Evolutionary conservation across 2,797 vertebrate species (phyloP).

Genomic region (Catharus ustulatus): DNA sequence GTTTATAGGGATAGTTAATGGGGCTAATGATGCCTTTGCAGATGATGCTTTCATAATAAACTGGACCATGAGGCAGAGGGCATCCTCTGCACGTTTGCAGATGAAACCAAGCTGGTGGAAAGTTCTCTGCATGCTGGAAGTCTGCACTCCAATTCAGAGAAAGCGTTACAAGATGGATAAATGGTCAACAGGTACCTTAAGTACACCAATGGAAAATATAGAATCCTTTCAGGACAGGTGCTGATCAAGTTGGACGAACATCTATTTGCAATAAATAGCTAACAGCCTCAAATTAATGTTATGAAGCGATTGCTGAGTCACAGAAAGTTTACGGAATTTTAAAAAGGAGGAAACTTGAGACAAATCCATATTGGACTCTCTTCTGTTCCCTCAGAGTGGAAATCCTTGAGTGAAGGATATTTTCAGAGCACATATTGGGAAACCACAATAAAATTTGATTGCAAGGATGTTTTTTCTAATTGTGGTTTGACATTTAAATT

Average conservation of each 20-base stretch:
- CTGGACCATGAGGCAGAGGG: neutral
- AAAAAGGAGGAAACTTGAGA: neutral
- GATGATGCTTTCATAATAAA: neutral
- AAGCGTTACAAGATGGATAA: neutral
- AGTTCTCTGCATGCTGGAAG: neutral
- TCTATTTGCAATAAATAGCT: neutral
- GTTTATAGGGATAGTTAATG: neutral
- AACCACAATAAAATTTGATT: constrained; percentile 39
- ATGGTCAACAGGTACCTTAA: neutral
- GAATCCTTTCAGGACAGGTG: neutral
- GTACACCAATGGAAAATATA: neutral
- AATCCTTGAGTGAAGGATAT: neutral
- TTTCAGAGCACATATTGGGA: neutral
- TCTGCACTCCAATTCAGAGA: neutral
- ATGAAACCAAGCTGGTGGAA: neutral
- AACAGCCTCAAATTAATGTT: neutral
- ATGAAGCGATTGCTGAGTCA: neutral
- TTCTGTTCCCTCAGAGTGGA: neutral
- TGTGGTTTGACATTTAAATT: constrained; percentile 66
- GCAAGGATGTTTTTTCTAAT: constrained; percentile 29
- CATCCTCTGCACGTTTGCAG: neutral
- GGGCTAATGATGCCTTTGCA: neutral
- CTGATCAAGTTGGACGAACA: neutral
- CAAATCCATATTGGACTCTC: neutral
- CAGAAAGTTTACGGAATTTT: neutral